Base-by-base conservation (phyloP, 2,797 vertebrate species). In the Gadopsis marmoratus region DNA sequence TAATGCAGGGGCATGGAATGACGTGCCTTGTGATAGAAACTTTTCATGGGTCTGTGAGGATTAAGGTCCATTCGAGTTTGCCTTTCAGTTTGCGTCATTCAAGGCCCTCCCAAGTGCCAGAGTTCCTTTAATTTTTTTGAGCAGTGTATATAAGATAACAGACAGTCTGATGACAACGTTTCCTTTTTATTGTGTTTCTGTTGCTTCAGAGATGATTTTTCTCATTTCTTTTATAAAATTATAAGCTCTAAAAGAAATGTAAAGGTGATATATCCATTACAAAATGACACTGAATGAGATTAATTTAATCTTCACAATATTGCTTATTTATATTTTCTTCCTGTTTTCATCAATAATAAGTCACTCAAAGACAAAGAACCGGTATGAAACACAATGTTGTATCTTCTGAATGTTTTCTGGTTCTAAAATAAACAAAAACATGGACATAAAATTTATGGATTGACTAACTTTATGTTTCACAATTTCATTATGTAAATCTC, bases 21-120 rank as follows among this genome's bases (percentile, higher is more conserved):
- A 90, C 7, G 41, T 8, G 2, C 1, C 17, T 16, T 90, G 88
- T 41, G 0, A 0, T 0, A 2, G 0, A 0, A 1, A 0, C 4
- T 69, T 73, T 26, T 29, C 83, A 47, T 92, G 83, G 74, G 35
- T 81, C 5, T 91, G 91, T 86, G 87, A 88, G 50, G 3, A 11
- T 29, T 82, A 43, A 65, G 41, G 21, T 35, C 43, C 33, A 1
- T 45, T 54, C 2, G 2, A 23, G 29, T 72, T 48, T 33, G 11
- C 50, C 12, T 69, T 54, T 33, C 4, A 26, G 37, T n/a, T 54
- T 21, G 51, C 59, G 31, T 45, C 7, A 43, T n/a, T 51, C 4
- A 50, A 43, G n/a, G 14, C n/a, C 5, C 13, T 8, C 11, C 7
- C 5, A 26, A 26, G 26, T 26, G 26, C 26, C 26, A 26, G 26